phyloP scores from a whole-genome alignment of 2,888 invertebrate genomes.

The Deilephila porcellus region DNA sequence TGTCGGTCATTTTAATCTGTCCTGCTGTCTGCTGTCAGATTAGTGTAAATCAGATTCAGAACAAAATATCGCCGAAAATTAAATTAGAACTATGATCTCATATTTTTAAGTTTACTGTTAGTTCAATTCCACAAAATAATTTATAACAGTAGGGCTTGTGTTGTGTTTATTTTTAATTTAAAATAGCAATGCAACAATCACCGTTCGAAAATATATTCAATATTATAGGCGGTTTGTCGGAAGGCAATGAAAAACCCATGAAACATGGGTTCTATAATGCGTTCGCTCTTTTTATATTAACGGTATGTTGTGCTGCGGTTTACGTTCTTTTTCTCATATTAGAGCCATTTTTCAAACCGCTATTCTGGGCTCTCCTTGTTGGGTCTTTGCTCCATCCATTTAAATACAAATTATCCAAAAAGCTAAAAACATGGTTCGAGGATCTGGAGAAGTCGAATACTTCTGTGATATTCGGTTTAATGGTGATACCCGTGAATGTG shows the following conservation, averaged over 20 bases:
- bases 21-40: constrained; percentile 18
- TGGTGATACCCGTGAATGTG: constrained; percentile 90
- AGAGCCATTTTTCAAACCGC: constrained; percentile 95
- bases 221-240: constrained; percentile 88
- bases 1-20: not conserved
- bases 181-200: constrained; percentile 77
- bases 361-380: constrained; percentile 97
- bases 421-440: constrained; percentile 92
- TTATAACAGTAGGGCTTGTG: constrained; percentile 29
- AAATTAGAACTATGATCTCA: constrained; percentile 65
- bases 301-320: constrained; percentile 87
- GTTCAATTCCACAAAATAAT: constrained; percentile 13
- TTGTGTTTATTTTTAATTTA: constrained; percentile 32
- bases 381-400: constrained; percentile 99
- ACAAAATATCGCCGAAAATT: constrained; percentile 44
- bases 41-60: constrained; percentile 4
- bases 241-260: constrained; percentile 94
- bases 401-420: constrained; percentile 91
- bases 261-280: constrained; percentile 97
- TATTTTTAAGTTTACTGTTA: constrained; percentile 37
- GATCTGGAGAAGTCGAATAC: constrained; percentile 87
- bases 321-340: constrained; percentile 93
- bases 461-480: constrained; percentile 85
- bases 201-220: constrained; percentile 88
- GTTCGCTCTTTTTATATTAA: constrained; percentile 90